Evolutionary conservation across 2,113 vertebrate genomes (phyloP), one percentile per base, ranked within the genome.

Genomic region (Beaufortia kweichowensis): DNA sequence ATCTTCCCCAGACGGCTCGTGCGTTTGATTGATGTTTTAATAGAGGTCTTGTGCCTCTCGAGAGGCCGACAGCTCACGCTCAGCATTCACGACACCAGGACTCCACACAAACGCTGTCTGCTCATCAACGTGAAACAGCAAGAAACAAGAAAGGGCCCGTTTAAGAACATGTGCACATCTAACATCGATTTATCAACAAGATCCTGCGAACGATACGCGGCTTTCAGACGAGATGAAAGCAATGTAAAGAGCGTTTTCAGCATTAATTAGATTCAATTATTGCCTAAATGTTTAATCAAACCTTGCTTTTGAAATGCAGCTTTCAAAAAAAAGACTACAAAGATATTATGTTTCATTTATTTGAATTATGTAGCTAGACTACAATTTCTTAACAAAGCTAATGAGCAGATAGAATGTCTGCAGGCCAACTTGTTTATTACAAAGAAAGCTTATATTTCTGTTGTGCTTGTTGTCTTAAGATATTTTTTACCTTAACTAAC

Each of bases 261-360:
- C 28, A 24, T 26, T 70, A 76, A 76, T 80, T 76, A 80, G 48
- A 76, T 53, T 80, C 19, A 80, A 70, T 64, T 70, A 76, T 69
- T 69, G 56, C 28, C n/a, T n/a, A n/a, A n/a, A n/a, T n/a, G n/a
- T n/a, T 50, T 46, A 17, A 46, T 15, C 43, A 46, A 46, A 46
- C 43, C 43, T 46, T 46, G 15, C 15, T 46, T 39, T 39, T 39
- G 8, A 39, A 39, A 17, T 15, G 48, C 48, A 50, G n/a, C 19
- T 50, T 50, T 50, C 19, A 4, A 50, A 50, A 17, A n/a, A 50
- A n/a, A 12, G 1, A 48, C 17, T 19, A 48, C 5, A 48, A 15
- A 19, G 5, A 3, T n/a, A n/a, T 19, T 48, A 17, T 33, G 3
- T n/a, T 50, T 50, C 3, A 48, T 19, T 48, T 17, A 4, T 2